Evolutionary conservation across 2,797 vertebrate species (phyloP), one percentile per base, ranked within the genome.

Genomic region (Apodemus agrarius): DNA sequence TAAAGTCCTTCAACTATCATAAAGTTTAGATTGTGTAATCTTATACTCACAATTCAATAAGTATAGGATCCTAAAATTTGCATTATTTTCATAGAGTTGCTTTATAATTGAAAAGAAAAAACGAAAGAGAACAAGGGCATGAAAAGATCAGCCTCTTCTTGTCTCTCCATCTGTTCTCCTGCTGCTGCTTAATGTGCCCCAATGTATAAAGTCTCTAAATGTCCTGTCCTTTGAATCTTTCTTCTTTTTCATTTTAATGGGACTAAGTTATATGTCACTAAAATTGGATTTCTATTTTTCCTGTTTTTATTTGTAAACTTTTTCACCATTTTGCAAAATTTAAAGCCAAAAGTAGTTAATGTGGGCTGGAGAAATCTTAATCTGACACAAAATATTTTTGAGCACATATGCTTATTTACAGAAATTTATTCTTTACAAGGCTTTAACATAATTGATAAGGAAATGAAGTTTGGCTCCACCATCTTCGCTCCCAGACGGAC

Each of bases 291-390:
- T 63, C 4, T 0, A 72, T 90, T 95, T 83, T 3, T 93, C 8
- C 93, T 82, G 29, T 4, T 90, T 34, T 72, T 81, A 63, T 37
- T 93, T 91, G 37, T 19, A 76, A 83, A 1, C 13, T 86, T 78
- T 95, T 88, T 78, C 54, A 90, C 3, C 67, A 3, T 84, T 87
- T 88, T 72, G 40, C 81, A 92, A 94, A 69, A 81, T 94, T 26
- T 52, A 67, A 1, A 31, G 3, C 46, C 2, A 69, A 61, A 3
- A 79, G 69, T 3, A 7, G 31, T 1, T 29, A 91, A 0, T 61
- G 6, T 52, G 19, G 0, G 1, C 22, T 57, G 19, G 21, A 75
- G 34, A 81, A 90, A 89, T 11, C 5, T 22, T 79, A 12, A 92
- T 61, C 9, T 87, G 7, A 22, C 31, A 54, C 2, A 79, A 78